Percentiles rank a stretch among this genome's conserved stretches.
Evolutionary conservation across 2,113 vertebrate species (phyloP).

Genomic region (Martes martes): DNA sequence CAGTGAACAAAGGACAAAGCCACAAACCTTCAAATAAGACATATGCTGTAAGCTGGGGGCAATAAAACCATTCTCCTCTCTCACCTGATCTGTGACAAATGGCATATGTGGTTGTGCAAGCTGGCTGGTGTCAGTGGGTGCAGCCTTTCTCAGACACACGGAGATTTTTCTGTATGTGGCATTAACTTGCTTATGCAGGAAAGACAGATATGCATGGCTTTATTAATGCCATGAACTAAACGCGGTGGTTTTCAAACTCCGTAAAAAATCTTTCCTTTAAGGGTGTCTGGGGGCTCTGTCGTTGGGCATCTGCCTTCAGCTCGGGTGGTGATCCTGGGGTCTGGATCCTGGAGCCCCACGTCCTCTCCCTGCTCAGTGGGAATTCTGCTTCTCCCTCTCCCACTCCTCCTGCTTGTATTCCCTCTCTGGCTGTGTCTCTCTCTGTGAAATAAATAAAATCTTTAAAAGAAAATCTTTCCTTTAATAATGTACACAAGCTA

Average conservation of each 20-base stretch:
- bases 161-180: background rate
- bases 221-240: background rate
- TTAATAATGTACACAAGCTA: background rate
- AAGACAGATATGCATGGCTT: background rate
- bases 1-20: background rate
- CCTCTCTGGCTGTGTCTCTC: no score
- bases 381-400: no score
- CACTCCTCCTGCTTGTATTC: no score
- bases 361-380: no score
- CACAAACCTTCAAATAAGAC: background rate
- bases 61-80: background rate
- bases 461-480: background rate
- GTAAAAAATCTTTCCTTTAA: background rate
- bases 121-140: background rate
- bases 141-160: background rate
- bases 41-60: background rate
- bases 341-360: no score
- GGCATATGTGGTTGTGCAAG: background rate
- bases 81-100: background rate
- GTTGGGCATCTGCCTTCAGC: no score
- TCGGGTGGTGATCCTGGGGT: no score
- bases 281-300: no score
- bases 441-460: no score
- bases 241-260: background rate
- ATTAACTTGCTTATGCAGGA: background rate